Evolutionary conservation across 2,888 invertebrate genomes (phyloP).

Genomic region (Lissocephala sabroskyi): DNA sequence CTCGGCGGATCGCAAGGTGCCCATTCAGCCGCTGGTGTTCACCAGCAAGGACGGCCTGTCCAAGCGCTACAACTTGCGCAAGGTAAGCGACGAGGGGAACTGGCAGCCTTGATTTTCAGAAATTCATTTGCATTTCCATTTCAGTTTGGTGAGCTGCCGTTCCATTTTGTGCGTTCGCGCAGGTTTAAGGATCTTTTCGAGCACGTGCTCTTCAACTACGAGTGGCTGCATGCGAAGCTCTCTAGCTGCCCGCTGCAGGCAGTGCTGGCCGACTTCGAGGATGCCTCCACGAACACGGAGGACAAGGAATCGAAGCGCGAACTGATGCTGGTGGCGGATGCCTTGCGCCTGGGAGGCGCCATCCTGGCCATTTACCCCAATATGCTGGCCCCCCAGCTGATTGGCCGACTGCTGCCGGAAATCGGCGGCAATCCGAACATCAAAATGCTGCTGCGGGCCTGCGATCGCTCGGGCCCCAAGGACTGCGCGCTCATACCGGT

Average conservation of each 20-base stretch:
- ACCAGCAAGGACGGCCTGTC: constrained; percentile 91
- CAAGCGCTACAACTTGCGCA: constrained; percentile 93
- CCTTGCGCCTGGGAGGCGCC: constrained; percentile 93
- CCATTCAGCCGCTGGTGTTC: constrained; percentile 93
- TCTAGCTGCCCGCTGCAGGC: constrained; percentile 96
- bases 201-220: constrained; percentile 96
- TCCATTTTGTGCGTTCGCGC: constrained; percentile 92
- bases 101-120: too few species aligned
- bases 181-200: constrained; percentile 92
- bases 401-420: constrained; percentile 94
- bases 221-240: constrained; percentile 97
- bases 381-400: constrained; percentile 95
- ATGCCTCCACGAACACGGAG: constrained; percentile 86
- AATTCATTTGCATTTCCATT: neutral
- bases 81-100: constrained; percentile 75
- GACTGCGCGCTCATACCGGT: constrained; percentile 93
- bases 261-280: constrained; percentile 95
- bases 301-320: constrained; percentile 84
- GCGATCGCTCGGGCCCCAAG: constrained; percentile 89
- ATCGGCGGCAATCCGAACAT: constrained; percentile 87
- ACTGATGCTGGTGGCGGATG: constrained; percentile 93
- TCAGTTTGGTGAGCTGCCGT: constrained; percentile 95
- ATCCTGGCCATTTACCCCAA: constrained; percentile 92
- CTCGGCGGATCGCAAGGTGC: constrained; percentile 93
- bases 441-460: constrained; percentile 89